Evolutionary conservation across 2,888 invertebrate genomes (phyloP).

Genomic region (Ophioninae sp.): DNA sequence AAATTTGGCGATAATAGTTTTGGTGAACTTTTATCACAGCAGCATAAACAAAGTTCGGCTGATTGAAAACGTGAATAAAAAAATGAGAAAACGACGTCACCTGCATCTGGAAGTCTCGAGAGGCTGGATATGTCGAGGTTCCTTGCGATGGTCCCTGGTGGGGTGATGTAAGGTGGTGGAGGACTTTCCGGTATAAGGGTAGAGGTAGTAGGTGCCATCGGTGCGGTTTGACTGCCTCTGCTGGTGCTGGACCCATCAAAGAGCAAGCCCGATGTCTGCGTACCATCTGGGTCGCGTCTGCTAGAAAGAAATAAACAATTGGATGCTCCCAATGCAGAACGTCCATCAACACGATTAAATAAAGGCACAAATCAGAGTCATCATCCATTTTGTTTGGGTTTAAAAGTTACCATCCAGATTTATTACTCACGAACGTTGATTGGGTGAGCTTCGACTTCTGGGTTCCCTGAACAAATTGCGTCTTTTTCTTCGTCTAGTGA

Average conservation of each 20-base stretch:
- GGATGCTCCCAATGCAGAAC: background rate
- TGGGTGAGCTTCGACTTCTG: slow-evolving; percentile 70
- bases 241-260: slow-evolving; percentile 63
- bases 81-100: slow-evolving; percentile 36
- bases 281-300: slow-evolving; percentile 62
- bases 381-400: too few species aligned
- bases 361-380: background rate
- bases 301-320: background rate
- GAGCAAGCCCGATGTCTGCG: slow-evolving; percentile 62
- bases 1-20: too few species aligned
- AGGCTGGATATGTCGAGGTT: slow-evolving; percentile 60
- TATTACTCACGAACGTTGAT: slow-evolving; percentile 73
- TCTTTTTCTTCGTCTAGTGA: slow-evolving; percentile 71
- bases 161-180: slow-evolving; percentile 79
- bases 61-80: too few species aligned
- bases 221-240: slow-evolving; percentile 65
- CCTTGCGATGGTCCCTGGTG: slow-evolving; percentile 72
- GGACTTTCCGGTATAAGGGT: slow-evolving; percentile 74
- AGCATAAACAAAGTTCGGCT: too few species aligned
- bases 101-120: slow-evolving; percentile 49
- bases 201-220: slow-evolving; percentile 27
- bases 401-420: background rate
- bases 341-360: background rate
- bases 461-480: slow-evolving; percentile 60
- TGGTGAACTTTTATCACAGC: too few species aligned